These are phyloP conservation scores for Synanthedon formicaeformis DNA, from an alignment of 2,888 invertebrate species.

Conservation along the genomic window DNA sequence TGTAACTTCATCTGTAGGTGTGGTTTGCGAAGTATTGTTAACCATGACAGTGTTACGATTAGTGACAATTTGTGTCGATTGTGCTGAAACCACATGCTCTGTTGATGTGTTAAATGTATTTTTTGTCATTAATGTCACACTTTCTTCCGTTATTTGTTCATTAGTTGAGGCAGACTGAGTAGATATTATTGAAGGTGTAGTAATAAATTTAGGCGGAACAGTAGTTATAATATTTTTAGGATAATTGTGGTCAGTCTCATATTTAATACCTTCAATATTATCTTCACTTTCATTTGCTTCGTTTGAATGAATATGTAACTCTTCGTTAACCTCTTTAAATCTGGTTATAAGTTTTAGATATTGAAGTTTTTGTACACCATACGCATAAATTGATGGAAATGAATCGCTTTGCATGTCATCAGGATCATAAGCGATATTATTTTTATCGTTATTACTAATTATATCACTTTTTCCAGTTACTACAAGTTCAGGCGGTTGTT, in stretches of 20 bases:
- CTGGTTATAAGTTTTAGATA: conserved; percentile 46
- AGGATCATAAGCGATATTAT: conserved; percentile 47
- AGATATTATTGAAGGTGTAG: conserved; percentile 9
- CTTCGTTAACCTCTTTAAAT: conserved; percentile 46
- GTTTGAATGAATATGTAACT: conserved; percentile 47
- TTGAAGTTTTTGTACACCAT: conserved; percentile 53
- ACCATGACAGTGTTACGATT: conserved; percentile 25
- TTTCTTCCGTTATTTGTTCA: conserved; percentile 15
- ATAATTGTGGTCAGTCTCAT: conserved; percentile 29
- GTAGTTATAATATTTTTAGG: conserved; percentile 10
- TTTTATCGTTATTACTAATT: conserved; percentile 6
- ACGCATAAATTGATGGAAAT: conserved; percentile 48
- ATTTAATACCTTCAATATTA: conserved; percentile 38
- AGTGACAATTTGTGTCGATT: conserved; percentile 22
- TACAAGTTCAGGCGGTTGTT: conserved; percentile 21
- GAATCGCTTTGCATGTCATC: conserved; percentile 56
- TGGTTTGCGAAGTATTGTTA: conserved; percentile 19
- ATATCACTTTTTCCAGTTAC: conserved; percentile 10
- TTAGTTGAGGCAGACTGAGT: conserved; percentile 19
- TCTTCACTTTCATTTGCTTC: conserved; percentile 31
- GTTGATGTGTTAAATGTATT: conserved; percentile 26
- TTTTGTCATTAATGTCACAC: conserved; percentile 20
- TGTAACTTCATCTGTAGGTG: conserved; percentile 15
- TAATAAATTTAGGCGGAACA: conserved; percentile 11
- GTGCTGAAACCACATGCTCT: conserved; percentile 35